phyloP scores from a whole-genome alignment of 2,797 vertebrate species.

The Pseudochromis fuscus region DNA sequence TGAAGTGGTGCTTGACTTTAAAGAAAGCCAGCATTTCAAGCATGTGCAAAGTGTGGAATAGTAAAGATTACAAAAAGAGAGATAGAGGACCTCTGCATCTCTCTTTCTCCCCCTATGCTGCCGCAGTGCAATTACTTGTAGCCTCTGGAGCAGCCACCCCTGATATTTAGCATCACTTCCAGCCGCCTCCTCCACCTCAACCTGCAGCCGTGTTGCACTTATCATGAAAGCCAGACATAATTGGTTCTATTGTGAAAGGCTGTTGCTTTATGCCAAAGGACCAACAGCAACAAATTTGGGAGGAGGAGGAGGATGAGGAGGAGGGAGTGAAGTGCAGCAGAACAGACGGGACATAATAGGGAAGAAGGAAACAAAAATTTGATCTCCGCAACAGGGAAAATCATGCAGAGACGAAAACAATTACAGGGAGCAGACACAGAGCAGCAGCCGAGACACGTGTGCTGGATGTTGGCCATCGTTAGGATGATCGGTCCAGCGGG shows the following conservation, averaged over 20 bases:
- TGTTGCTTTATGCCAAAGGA: conserved; percentile 45
- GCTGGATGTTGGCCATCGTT: conserved; percentile 35
- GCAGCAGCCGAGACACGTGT: conserved; percentile 33
- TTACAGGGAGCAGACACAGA: conserved; percentile 39
- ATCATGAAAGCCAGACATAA: conserved; percentile 59
- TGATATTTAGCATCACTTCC: conserved; percentile 69
- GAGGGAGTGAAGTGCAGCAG: conserved; percentile 18
- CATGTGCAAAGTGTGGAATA: conserved; percentile 1
- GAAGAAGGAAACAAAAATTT: conserved; percentile 21
- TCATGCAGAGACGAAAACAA: conserved; percentile 41
- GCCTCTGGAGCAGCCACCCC: conserved; percentile 56
- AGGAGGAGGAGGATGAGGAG: conserved; percentile 23
- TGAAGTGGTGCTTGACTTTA: conserved; percentile 52
- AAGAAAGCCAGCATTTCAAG: conserved; percentile 34
- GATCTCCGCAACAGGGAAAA: conserved; percentile 28
- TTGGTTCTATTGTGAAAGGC: conserved; percentile 58
- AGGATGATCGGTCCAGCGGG: conserved; percentile 14
- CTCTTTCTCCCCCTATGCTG: conserved; percentile 32
- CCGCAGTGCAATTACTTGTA: conserved; percentile 70
- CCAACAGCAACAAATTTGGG: conserved; percentile 36
- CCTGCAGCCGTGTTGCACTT: conserved; percentile 57
- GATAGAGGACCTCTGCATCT: conserved; percentile 46
- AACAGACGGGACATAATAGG: background rate
- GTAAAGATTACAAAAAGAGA: conserved; percentile 12
- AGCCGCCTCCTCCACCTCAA: conserved; percentile 54